These are phyloP conservation scores for Chionodraco myersi DNA, from an alignment of 2,113 vertebrate genomes.

Conservation along the genomic window DNA sequence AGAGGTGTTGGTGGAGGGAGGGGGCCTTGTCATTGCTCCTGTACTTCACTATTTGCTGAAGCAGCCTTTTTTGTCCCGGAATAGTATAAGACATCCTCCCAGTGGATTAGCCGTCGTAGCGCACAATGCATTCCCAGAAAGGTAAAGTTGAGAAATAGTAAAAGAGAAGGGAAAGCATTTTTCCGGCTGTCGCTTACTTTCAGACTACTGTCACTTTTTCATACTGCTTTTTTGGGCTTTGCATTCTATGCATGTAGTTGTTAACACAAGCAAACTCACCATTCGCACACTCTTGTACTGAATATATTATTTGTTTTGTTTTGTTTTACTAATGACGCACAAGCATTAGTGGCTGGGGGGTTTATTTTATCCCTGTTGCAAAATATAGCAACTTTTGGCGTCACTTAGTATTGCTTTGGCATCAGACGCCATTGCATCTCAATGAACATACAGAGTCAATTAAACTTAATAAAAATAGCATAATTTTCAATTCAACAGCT, in stretches of 20 bases:
- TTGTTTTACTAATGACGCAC: conserved; percentile 56
- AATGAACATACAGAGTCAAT: conserved; percentile 38
- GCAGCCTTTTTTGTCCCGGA: conserved; percentile 70
- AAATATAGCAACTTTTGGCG: conserved; percentile 50
- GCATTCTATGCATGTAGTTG: too few relatives aligned
- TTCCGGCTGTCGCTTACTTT: conserved; percentile 55
- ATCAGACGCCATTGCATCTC: conserved; percentile 2
- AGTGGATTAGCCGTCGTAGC: conserved; percentile 68
- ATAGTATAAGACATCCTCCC: conserved; percentile 70
- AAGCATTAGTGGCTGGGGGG: conserved; percentile 43
- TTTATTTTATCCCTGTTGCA: conserved; percentile 42
- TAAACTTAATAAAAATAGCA: conserved; percentile 32
- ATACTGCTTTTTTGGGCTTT: conserved; percentile 13
- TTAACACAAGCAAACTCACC: not conserved
- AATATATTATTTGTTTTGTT: conserved; percentile 57
- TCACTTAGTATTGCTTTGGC: conserved; percentile 43
- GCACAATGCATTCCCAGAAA: conserved; percentile 48
- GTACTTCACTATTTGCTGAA: conserved; percentile 79
- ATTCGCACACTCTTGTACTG: not conserved
- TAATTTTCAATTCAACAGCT: not conserved
- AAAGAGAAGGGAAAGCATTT: conserved; percentile 30
- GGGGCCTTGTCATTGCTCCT: conserved; percentile 63
- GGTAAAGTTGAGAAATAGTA: conserved; percentile 51
- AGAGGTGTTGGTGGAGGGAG: not conserved
- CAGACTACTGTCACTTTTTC: conserved; percentile 42